These are phyloP conservation scores for Danionella cerebrum DNA, from an alignment of 2,113 vertebrate species.

Conservation along the genomic window DNA sequence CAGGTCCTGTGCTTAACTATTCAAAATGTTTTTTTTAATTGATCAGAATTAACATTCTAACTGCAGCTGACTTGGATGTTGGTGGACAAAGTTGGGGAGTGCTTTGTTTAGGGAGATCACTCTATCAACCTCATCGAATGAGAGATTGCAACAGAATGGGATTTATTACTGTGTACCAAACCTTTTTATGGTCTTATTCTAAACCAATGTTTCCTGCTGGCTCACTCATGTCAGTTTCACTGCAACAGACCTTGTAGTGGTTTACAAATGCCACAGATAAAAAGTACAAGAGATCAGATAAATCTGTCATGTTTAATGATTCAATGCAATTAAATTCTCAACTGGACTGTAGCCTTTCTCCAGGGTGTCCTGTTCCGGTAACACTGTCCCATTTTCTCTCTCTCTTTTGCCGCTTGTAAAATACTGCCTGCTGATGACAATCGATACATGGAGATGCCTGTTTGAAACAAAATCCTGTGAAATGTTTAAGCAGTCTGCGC, in stretches of 20 bases:
- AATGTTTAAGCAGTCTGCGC: not conserved
- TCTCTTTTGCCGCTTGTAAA: not conserved
- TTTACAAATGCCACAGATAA: not conserved
- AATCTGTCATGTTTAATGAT: constrained; percentile 21
- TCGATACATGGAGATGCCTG: constrained; percentile 28
- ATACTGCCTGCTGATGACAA: not conserved
- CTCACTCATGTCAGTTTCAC: not conserved
- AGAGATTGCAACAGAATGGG: too few species aligned
- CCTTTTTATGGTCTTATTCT: too few species aligned
- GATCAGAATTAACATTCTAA: too few species aligned
- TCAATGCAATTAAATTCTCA: constrained; percentile 7
- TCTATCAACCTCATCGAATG: too few species aligned
- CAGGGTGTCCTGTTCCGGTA: constrained; percentile 20
- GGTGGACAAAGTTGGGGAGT: too few species aligned
- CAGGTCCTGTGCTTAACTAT: too few species aligned
- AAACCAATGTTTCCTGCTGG: too few species aligned
- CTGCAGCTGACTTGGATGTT: too few species aligned
- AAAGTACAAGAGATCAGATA: constrained; percentile 2
- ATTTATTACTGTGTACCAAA: too few species aligned
- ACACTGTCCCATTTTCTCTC: not conserved
- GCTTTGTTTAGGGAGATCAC: too few species aligned
- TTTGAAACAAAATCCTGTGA: constrained; percentile 24
- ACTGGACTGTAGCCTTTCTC: constrained; percentile 1
- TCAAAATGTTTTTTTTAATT: too few species aligned
- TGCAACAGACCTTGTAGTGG: too few species aligned